Evolutionary conservation across 1,140 invertebrate genomes (phyloP).

Genomic region (Polypedilum vanderplanki): DNA sequence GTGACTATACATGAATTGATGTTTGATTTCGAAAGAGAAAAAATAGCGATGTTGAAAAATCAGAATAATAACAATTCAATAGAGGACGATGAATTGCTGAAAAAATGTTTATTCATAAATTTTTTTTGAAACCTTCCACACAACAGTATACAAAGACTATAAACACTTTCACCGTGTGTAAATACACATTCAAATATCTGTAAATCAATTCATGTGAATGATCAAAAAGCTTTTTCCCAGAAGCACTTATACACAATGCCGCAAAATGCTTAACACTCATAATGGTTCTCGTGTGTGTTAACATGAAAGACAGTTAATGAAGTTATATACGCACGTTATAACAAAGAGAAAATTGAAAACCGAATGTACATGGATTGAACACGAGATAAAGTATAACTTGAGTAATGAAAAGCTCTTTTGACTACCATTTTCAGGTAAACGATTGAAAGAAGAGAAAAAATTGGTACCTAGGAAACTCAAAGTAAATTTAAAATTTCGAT

Average conservation of each 20-base stretch:
- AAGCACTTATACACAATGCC: neutral
- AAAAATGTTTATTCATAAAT: neutral
- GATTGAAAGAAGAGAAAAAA: neutral
- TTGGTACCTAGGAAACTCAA: neutral
- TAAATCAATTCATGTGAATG: neutral
- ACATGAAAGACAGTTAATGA: slow-evolving; percentile 19
- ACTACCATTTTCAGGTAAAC: neutral
- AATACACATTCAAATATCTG: neutral
- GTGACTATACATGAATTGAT: neutral
- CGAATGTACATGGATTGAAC: no score
- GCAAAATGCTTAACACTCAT: neutral
- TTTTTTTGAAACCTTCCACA: neutral
- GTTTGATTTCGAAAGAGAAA: neutral
- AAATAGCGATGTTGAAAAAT: neutral
- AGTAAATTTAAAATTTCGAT: neutral
- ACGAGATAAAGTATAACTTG: no score
- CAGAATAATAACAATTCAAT: neutral
- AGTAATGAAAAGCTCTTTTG: slow-evolving; percentile 24
- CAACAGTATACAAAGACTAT: neutral
- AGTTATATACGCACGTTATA: slow-evolving; percentile 15
- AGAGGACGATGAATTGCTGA: neutral
- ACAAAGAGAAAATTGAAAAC: neutral
- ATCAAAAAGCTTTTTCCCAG: slow-evolving; percentile 18
- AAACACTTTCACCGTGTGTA: neutral
- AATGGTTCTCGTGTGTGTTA: neutral